Conservation (phyloP, 2,888 invertebrate species). For the Alentia gelatinosa region DNA sequence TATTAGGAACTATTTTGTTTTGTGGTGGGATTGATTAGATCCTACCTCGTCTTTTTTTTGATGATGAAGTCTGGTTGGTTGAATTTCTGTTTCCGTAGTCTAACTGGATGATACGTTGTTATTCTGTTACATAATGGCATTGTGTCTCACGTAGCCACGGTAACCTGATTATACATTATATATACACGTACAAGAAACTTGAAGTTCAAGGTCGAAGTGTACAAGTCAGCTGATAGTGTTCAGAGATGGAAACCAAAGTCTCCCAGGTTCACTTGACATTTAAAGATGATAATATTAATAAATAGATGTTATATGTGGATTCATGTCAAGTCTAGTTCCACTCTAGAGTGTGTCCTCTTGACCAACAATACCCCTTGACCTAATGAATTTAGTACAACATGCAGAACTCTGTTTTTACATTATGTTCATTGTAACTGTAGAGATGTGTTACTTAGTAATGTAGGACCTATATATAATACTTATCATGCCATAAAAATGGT, state of each 20-base stretch:
- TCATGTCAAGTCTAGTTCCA: slow-evolving; percentile 35
- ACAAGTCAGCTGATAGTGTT: slow-evolving; percentile 35
- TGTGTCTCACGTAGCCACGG: slow-evolving; percentile 41
- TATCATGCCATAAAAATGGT: slow-evolving; percentile 49
- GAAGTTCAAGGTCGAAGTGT: slow-evolving; percentile 49
- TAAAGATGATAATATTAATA: slow-evolving; percentile 16
- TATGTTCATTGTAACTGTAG: slow-evolving; percentile 46
- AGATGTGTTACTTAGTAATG: background rate
- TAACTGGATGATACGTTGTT: background rate
- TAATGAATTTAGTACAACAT: background rate
- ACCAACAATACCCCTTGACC: background rate
- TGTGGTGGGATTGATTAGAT: background rate
- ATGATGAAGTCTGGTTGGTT: background rate
- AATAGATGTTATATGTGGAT: slow-evolving; percentile 50
- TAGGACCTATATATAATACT: slow-evolving; percentile 40
- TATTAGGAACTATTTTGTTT: background rate
- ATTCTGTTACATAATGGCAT: slow-evolving; percentile 47
- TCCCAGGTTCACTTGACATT: slow-evolving; percentile 50
- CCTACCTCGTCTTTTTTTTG: background rate
- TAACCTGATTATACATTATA: slow-evolving; percentile 42
- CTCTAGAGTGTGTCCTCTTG: slow-evolving; percentile 18
- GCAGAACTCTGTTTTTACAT: slow-evolving; percentile 49
- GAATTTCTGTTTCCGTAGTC: background rate
- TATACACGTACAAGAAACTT: slow-evolving; percentile 51
- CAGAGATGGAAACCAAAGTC: slow-evolving; percentile 51